Evolutionary conservation across 1,140 invertebrate genomes (phyloP).

Genomic region (Drosophila rufa): DNA sequence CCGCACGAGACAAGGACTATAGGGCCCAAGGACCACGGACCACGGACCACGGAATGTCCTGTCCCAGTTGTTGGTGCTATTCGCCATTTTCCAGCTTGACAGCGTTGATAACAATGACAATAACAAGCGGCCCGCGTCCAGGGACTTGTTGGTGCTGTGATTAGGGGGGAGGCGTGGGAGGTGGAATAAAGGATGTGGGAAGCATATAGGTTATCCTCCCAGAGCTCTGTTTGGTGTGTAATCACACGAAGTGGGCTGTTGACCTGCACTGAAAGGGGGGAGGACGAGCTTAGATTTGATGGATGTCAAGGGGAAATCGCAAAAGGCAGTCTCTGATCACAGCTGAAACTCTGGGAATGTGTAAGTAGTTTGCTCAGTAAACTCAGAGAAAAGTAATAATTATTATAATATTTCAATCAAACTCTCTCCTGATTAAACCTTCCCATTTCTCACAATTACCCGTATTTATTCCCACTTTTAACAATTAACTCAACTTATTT

Average conservation of each 20-base stretch:
- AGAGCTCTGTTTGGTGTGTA: constrained; percentile 30
- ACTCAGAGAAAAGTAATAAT: neutral
- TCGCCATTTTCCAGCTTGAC: constrained; percentile 58
- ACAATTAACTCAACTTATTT: constrained; percentile 9
- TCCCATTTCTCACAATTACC: neutral
- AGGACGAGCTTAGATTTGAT: constrained; percentile 28
- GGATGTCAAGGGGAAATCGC: constrained; percentile 39
- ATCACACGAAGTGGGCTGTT: constrained; percentile 58
- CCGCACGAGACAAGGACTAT: constrained; percentile 62
- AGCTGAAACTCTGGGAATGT: neutral
- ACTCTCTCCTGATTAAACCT: neutral
- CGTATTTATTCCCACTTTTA: constrained; percentile 2
- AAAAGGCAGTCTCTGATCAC: constrained; percentile 10
- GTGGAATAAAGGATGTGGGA: constrained; percentile 2
- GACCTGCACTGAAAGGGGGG: constrained; percentile 37
- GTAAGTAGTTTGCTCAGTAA: neutral
- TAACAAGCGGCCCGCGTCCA: constrained; percentile 55
- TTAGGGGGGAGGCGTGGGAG: constrained; percentile 19
- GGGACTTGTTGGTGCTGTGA: constrained; percentile 52
- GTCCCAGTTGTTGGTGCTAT: constrained; percentile 24
- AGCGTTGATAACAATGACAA: constrained; percentile 80
- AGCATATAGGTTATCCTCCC: constrained; percentile 23
- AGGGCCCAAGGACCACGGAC: neutral
- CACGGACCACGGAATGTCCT: constrained; percentile 5
- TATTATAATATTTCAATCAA: neutral